Evolutionary conservation across 2,797 vertebrate species (phyloP).

Genomic region (Geotria australis): DNA sequence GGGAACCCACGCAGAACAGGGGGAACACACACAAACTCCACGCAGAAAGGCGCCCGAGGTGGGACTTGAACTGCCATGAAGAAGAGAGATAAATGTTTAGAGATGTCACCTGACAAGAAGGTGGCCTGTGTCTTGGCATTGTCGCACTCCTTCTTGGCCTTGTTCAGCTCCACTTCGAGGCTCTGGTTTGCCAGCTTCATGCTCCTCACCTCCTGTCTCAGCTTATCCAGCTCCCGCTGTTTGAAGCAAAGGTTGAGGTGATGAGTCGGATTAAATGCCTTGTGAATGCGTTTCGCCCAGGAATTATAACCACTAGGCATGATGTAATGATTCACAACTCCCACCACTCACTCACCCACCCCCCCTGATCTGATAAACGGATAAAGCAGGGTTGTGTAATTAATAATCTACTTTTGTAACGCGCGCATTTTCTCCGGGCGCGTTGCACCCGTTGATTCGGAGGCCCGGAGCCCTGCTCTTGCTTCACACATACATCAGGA

Average conservation of each 20-base stretch:
- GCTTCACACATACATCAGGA: no score
- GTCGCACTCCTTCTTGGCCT: conserved; percentile 36
- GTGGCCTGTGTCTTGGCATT: conserved; percentile 19
- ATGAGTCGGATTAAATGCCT: not conserved
- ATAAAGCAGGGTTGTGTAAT: no score
- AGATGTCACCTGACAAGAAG: conserved; percentile 18
- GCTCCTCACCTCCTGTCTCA: conserved; percentile 22
- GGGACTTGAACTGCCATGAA: not conserved
- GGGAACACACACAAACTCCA: no score
- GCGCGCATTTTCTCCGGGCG: no score
- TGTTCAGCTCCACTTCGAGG: conserved; percentile 33
- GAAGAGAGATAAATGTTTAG: not conserved
- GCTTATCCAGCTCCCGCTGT: conserved; percentile 26
- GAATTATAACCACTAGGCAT: not conserved
- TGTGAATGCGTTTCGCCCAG: not conserved
- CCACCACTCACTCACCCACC: no score
- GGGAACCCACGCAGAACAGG: no score
- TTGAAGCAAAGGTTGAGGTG: not conserved
- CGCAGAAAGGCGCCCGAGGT: no score
- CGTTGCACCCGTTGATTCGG: no score
- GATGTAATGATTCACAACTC: not conserved
- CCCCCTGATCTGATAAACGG: no score
- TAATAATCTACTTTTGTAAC: no score
- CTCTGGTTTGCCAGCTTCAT: conserved; percentile 44
- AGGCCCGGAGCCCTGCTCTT: no score